These are phyloP conservation scores for Zaprionus davidi DNA, from an alignment of 1,140 invertebrate genomes.

Conservation along the genomic window DNA sequence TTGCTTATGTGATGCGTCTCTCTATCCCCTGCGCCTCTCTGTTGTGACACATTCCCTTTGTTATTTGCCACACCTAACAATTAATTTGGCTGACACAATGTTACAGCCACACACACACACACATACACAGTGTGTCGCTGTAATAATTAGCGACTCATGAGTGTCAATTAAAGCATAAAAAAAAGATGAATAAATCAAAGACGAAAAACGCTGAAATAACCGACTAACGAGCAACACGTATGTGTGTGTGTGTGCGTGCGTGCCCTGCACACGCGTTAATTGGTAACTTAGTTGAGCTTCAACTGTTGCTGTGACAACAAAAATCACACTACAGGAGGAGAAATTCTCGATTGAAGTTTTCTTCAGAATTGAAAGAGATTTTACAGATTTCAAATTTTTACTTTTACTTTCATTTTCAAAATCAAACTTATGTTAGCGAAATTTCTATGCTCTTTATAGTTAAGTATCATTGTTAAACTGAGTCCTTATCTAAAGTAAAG, in stretches of 20 bases:
- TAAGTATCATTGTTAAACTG: too few relatives aligned
- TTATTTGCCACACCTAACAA: slow-evolving; percentile 63
- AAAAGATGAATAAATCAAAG: background rate
- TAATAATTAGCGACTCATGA: slow-evolving; percentile 54
- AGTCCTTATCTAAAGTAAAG: too few relatives aligned
- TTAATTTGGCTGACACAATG: slow-evolving; percentile 48
- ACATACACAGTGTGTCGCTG: slow-evolving; percentile 25
- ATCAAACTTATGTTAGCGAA: too few relatives aligned
- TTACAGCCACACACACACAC: background rate
- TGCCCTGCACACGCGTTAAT: background rate
- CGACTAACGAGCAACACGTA: slow-evolving; percentile 59
- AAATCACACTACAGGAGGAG: background rate
- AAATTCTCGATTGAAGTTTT: too few relatives aligned
- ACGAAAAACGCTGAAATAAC: slow-evolving; percentile 44
- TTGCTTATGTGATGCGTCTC: background rate
- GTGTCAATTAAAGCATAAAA: slow-evolving; percentile 34
- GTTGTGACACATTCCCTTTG: background rate
- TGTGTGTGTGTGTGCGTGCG: too few relatives aligned
- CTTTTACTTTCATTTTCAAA: too few relatives aligned
- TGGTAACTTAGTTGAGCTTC: background rate
- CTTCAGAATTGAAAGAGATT: too few relatives aligned
- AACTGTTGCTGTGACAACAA: background rate
- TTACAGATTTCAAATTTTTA: too few relatives aligned
- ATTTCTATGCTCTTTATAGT: too few relatives aligned
- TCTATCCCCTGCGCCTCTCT: background rate